A percentile compares a stretch with the other conserved stretches of the same genome.
Conservation (phyloP, 2,113 vertebrate genomes). For the Cyprinodon brontotheroides region DNA sequence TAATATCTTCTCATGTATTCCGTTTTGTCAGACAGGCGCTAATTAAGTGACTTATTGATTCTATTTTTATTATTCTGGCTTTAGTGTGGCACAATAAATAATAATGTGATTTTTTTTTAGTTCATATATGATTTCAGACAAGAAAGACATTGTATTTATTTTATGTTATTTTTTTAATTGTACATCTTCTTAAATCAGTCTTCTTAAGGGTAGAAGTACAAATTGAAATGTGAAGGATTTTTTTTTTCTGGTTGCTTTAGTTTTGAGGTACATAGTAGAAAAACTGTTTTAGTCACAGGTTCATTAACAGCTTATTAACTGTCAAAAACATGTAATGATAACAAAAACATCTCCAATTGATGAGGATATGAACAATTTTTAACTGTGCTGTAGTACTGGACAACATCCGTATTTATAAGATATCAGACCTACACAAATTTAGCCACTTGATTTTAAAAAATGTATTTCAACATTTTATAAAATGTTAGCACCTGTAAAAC, state of each 20-base stretch:
- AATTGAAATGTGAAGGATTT: background rate
- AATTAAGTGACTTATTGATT: background rate
- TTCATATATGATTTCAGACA: no score
- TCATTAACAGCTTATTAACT: conserved; percentile 40
- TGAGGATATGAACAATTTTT: conserved; percentile 14
- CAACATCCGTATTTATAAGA: background rate
- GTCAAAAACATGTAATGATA: conserved; percentile 44
- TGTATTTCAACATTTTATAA: background rate
- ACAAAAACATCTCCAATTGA: conserved; percentile 40
- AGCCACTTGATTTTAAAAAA: conserved; percentile 4
- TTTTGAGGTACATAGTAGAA: background rate
- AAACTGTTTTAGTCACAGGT: conserved; percentile 22
- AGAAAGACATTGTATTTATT: no score
- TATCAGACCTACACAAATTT: background rate
- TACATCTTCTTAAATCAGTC: background rate
- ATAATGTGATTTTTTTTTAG: no score
- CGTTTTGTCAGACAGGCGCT: background rate
- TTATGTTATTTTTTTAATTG: background rate
- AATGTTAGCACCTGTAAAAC: background rate
- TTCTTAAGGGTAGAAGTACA: background rate
- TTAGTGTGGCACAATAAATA: no score
- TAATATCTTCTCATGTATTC: background rate
- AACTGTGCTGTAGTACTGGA: conserved; percentile 20
- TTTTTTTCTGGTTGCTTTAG: background rate
- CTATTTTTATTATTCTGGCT: no score